Conservation (phyloP, 2,797 vertebrate species). For the Hybognathus amarus region DNA sequence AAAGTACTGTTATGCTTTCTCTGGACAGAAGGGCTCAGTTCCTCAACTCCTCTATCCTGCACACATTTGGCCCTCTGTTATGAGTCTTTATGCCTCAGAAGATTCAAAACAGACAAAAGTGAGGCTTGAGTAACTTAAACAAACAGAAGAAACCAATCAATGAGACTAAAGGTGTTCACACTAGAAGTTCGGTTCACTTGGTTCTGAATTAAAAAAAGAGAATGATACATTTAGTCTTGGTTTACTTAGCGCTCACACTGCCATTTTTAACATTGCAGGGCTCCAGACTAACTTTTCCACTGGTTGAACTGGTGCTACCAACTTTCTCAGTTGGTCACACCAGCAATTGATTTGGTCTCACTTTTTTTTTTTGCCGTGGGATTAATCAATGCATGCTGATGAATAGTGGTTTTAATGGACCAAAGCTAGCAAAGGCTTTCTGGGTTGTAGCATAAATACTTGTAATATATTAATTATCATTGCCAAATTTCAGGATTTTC, state of each 20-base stretch:
- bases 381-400: no score
- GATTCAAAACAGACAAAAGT: neutral
- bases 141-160: neutral
- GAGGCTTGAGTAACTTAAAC: neutral
- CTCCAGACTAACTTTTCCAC: no score
- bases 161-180: neutral
- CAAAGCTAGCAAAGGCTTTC: no score
- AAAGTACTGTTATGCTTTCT: slow-evolving; percentile 35
- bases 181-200: neutral
- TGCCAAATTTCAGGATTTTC: no score
- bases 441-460: no score
- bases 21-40: slow-evolving; percentile 29
- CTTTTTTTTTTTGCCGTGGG: no score
- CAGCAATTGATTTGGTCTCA: no score
- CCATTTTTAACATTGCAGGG: neutral
- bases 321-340: no score
- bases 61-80: slow-evolving; percentile 5
- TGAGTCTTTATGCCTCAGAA: neutral
- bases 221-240: neutral
- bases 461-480: no score
- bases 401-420: no score
- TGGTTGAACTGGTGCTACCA: no score
- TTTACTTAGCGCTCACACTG: neutral
- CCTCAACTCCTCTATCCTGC: neutral
- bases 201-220: neutral